Evolutionary conservation across 35 echinoderm and acorn worm species (phyloP), one percentile per base, ranked within the genome.

Genomic region (Stichopus chloronotus): DNA sequence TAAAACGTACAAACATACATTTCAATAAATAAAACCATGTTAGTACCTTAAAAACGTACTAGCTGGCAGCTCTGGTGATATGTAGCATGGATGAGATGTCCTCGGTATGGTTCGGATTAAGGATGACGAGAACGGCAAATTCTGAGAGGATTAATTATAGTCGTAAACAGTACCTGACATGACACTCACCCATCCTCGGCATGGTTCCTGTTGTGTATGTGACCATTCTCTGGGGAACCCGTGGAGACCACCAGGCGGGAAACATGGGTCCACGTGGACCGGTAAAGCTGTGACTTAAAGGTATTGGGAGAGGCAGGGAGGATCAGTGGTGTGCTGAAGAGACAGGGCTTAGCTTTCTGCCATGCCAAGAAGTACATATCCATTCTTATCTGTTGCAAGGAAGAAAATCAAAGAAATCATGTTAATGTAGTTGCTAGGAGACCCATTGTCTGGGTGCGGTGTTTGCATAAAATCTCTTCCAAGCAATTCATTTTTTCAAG

Each of bases 101-200:
- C 30, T 43, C 30, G 30, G 30, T 43, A 43, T 43, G 30, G 30
- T 43, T 43, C 1, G 30, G 30, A 43, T 43, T 43, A 43, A 43
- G 30, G 30, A 43, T 43, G 30, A 43, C 3, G 30, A 43, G 30
- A 43, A 43, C 30, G 30, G 30, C 30, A 43, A 43, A 43, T 43
- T 43, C 30, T 43, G 30, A 43, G 30, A 43, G 30, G 30, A 43
- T 43, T 43, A 43, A 43, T 43, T 43, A 3, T 1, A 43, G 30
- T 3, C 30, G 30, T 1, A 43, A 43, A 10, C 8, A 82, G 9
- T 13, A 55, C 2, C 7, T 53, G 4, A 53, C 10, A 59, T 10
- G n/a, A 17, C 7, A 99, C 95, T 99, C 95, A 99, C 97, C 97
- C 94, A 90, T 99, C 97, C 78, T 99, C 95, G 5, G 97, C 97